Evolutionary conservation across 1,140 invertebrate species (phyloP).

Genomic region (Eubasilissa regina): DNA sequence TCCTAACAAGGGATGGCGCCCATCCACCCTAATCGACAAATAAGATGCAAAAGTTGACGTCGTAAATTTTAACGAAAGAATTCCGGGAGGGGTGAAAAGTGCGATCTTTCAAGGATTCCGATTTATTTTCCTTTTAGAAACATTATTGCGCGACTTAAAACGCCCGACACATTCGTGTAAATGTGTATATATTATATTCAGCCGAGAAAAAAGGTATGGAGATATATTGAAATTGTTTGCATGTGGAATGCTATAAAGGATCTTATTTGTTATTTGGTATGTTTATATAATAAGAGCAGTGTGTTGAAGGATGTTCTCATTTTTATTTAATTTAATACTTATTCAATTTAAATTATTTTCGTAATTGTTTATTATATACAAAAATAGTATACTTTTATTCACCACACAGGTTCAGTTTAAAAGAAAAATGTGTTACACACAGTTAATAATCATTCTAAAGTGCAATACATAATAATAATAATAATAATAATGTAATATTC

Average conservation of each 20-base stretch:
- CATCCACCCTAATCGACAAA: constrained; percentile 58
- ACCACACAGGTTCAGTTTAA: no score
- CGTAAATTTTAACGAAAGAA: constrained; percentile 60
- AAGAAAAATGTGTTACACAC: no score
- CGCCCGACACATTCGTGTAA: constrained; percentile 54
- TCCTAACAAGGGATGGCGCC: constrained; percentile 40
- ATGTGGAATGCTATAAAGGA: constrained; percentile 45
- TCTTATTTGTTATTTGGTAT: constrained; percentile 10
- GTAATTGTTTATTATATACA: no score
- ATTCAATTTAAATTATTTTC: no score
- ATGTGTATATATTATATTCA: constrained; percentile 46
- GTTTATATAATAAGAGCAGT: constrained; percentile 9
- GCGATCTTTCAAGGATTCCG: constrained; percentile 43
- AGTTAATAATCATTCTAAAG: no score
- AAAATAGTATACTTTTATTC: no score
- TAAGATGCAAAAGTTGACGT: constrained; percentile 61
- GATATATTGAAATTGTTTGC: constrained; percentile 24
- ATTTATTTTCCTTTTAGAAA: constrained; percentile 47
- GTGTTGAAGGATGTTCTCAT: no score
- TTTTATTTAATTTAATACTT: no score
- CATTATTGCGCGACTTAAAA: constrained; percentile 56
- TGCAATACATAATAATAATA: no score
- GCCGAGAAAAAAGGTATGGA: constrained; percentile 31
- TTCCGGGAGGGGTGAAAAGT: constrained; percentile 38
- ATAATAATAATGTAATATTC: no score